Conservation (phyloP, 2,113 vertebrate species). For the Oryzias celebensis region DNA sequence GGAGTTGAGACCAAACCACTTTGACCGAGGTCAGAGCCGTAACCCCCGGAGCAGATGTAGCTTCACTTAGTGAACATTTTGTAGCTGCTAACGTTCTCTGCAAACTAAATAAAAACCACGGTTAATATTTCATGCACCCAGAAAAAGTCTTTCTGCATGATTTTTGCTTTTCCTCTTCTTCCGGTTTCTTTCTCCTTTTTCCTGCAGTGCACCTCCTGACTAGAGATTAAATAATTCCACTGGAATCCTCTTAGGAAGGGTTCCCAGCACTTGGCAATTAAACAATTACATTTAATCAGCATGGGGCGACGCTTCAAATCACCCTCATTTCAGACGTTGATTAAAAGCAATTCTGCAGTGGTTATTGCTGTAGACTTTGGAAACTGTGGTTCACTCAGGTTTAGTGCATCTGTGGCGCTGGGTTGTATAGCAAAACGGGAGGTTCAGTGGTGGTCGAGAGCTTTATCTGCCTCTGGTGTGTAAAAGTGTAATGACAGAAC, state of each 20-base stretch:
- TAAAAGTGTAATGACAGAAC: slow-evolving; percentile 67
- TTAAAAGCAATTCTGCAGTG: slow-evolving; percentile 81
- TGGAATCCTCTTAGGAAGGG: slow-evolving; percentile 78
- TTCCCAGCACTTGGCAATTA: slow-evolving; percentile 80
- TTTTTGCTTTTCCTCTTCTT: slow-evolving; percentile 52
- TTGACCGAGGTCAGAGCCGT: slow-evolving; percentile 46
- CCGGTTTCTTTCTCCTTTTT: slow-evolving; percentile 52
- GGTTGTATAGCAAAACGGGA: slow-evolving; percentile 69
- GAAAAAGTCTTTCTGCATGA: slow-evolving; percentile 56
- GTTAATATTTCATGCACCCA: slow-evolving; percentile 66
- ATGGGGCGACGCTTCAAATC: slow-evolving; percentile 78
- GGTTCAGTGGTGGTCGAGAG: slow-evolving; percentile 64
- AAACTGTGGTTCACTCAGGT: slow-evolving; percentile 70
- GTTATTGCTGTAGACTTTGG: slow-evolving; percentile 71
- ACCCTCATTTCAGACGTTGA: slow-evolving; percentile 80
- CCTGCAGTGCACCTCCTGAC: slow-evolving; percentile 73
- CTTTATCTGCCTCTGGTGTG: slow-evolving; percentile 59
- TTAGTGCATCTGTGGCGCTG: slow-evolving; percentile 66
- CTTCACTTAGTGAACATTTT: slow-evolving; percentile 43
- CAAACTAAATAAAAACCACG: slow-evolving; percentile 61
- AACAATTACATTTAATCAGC: slow-evolving; percentile 82
- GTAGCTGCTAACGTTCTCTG: slow-evolving; percentile 42
- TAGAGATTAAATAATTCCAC: slow-evolving; percentile 80
- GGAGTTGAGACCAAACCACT: slow-evolving; percentile 39
- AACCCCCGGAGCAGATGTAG: slow-evolving; percentile 54